Conservation (phyloP, 1,140 invertebrate genomes). For the Zaprionus taronus region DNA sequence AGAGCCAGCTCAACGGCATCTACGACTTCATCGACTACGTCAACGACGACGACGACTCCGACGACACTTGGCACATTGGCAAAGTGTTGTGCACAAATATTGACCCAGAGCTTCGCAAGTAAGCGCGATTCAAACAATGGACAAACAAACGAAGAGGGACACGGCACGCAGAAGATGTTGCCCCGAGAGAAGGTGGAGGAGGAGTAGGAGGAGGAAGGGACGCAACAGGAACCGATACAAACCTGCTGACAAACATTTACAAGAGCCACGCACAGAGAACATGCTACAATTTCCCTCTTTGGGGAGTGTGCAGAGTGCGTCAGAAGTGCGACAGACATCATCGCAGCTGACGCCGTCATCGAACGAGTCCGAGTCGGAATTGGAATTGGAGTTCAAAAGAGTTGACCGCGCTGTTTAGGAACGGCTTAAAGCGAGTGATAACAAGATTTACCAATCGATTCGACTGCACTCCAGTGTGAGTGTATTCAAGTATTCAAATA, state of each 20-base stretch:
- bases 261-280: conserved; percentile 19
- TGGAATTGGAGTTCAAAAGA: conserved; percentile 60
- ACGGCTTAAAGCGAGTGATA: conserved; percentile 74
- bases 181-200: not conserved
- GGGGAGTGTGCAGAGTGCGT: conserved; percentile 27
- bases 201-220: not conserved
- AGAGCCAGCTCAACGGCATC: not conserved
- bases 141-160: conserved; percentile 55
- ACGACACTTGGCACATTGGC: conserved; percentile 76
- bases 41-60: conserved; percentile 36
- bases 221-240: conserved; percentile 40
- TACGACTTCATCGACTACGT: conserved; percentile 6
- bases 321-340: conserved; percentile 32
- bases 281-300: conserved; percentile 31
- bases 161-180: too few relatives aligned
- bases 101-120: conserved; percentile 79
- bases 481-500: conserved; percentile 25
- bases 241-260: conserved; percentile 32
- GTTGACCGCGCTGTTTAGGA: conserved; percentile 63
- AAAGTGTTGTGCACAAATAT: conserved; percentile 80
- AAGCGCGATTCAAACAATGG: conserved; percentile 80
- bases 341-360: not conserved
- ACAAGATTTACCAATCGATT: conserved; percentile 83
- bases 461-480: conserved; percentile 59
- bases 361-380: not conserved